Base-by-base conservation (phyloP, 2,888 invertebrate genomes). In the Phania funesta region DNA sequence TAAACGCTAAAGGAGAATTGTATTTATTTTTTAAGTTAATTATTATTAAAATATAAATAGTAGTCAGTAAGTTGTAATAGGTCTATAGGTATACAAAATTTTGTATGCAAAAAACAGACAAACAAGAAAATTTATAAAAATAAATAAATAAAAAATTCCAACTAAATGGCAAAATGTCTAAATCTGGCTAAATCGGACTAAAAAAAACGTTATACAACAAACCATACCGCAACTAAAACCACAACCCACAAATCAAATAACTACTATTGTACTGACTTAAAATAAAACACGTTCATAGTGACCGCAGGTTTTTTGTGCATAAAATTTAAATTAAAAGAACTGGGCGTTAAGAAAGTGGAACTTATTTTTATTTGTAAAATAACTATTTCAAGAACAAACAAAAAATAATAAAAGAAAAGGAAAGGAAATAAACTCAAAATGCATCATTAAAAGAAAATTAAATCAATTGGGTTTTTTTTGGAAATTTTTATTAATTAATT, bases 1-100 rank as follows among this genome's bases (percentile, higher is more conserved):
- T 84, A 86, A 86, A 81, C 22, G 84, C n/a, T 50, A 78, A 83
- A 75, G 52, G 60, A 82, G 80, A 80, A 85, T 83, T 86, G 84
- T 83, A 85, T 85, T 85, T 77, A 81, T 71, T 67, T 75, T 67
- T 41, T 73, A 81, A 77, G 71, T 67, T 60, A 38, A 65, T 16
- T 65, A 50, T 48, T 50, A 67, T 74, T 35, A 38, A 56, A 65
- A 58, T 60, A 38, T 83, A 78, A 79, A 79, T 77, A 80, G 60
- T 70, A 75, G 81, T 11, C 29, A n/a, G 8, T 81, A 81, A 77
- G 77, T 73, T 83, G 76, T 80, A 77, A 71, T 83, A 80, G 64
- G 68, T 76, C 56, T 67, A 79, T 60, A 68, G 64, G 78, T 76
- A 80, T 56, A 73, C 75, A 76, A 29, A n/a, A 71, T 80, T 83